Evolutionary conservation across 2,797 vertebrate species (phyloP), one percentile per base, ranked within the genome.

Genomic region (Enteromius radiatus): DNA sequence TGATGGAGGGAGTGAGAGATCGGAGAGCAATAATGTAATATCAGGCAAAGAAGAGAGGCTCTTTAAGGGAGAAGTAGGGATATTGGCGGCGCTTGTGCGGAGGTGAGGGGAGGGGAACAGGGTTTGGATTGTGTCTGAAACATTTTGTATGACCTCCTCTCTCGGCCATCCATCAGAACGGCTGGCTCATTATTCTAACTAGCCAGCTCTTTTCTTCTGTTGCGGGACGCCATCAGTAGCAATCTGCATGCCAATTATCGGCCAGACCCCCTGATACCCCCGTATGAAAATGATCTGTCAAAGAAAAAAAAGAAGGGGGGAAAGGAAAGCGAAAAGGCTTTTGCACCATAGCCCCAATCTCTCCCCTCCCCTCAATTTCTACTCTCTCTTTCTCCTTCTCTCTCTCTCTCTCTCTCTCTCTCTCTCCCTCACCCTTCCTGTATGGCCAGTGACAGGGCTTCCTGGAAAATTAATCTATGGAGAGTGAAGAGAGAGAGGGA

Each of bases 231-330:
- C 96, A 97, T 96, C 95, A 95, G 96, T 97, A 96, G 96, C 98
- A 98, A 99, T 99, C 98, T 98, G 98, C 98, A 99, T 99, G 97
- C 97, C 98, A 99, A 99, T 99, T 99, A 99, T 97, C 83, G 78
- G 94, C 95, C 95, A 96, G 97, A 97, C 97, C 98, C 97, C 98
- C 94, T 97, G 97, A 98, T 97, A 99, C 97, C 94, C 92, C 93
- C 86, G 94, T 94, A 97, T 96, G 96, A 97, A 95, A 99, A 99
- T 98, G 94, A 97, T 97, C 97, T 97, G 95, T 97, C 95, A 96
- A 94, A 90, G 78, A 92, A 90, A 90, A 90, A 90, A 92, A 91
- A 89, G 91, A 83, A 61, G 82, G 78, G 82, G 74, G 47, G 77
- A 82, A 85, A 80, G 79, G 82, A 90, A 91, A 91, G 88, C 88